These are phyloP conservation scores for Microtus richardsoni DNA, from an alignment of 2,113 vertebrate genomes.

Conservation along the genomic window DNA sequence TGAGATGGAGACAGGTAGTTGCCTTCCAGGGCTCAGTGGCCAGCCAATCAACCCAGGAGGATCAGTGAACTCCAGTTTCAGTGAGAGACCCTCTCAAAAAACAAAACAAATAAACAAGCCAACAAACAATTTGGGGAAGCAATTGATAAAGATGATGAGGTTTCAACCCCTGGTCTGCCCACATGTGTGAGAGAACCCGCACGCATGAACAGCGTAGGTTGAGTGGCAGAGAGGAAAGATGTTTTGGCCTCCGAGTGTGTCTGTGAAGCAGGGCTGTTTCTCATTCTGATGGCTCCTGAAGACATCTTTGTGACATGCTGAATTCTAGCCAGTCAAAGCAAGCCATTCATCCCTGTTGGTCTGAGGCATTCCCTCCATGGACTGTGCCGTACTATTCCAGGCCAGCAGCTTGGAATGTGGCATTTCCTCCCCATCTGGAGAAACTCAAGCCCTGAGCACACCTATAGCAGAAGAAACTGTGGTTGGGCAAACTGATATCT, in stretches of 20 bases:
- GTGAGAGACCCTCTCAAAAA: neutral
- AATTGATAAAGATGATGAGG: neutral
- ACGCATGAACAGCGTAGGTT: no score
- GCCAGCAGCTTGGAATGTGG: neutral
- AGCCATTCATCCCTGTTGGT: slow-evolving; percentile 16
- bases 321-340: neutral
- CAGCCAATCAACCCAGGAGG: no score
- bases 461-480: neutral
- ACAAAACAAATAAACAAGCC: no score
- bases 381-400: neutral
- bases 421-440: slow-evolving; percentile 34
- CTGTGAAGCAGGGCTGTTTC: neutral
- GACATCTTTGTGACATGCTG: neutral
- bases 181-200: no score
- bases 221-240: neutral
- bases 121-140: neutral
- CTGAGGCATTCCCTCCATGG: neutral
- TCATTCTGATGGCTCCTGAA: neutral
- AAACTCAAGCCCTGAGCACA: neutral
- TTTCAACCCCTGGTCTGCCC: neutral
- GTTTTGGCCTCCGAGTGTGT: neutral
- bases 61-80: neutral
- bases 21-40: neutral
- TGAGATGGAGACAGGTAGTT: neutral
- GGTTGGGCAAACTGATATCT: neutral